Evolutionary conservation across 2,113 vertebrate genomes (phyloP), one percentile per base, ranked within the genome.

Genomic region (Varanus komodoensis): DNA sequence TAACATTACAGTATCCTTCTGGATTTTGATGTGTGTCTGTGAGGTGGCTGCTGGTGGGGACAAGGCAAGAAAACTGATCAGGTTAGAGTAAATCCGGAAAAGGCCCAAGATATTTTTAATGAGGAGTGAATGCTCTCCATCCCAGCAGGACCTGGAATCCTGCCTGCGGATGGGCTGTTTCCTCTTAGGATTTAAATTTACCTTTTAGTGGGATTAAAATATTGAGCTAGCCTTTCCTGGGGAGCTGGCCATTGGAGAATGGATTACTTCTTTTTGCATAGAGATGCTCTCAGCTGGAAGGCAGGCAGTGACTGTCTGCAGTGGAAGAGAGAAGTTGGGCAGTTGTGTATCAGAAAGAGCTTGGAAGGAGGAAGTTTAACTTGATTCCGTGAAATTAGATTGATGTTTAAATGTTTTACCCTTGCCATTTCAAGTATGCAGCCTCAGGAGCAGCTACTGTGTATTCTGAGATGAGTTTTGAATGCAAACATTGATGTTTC

Each of bases 121-220:
- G 27, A 71, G 68, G 67, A 2, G n/a, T 57, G 64, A 73, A 38
- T 32, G 27, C 12, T 74, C 52, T 75, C 78, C 38, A 32, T 71
- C 75, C 25, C 44, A 57, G 75, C 75, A 80, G 67, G 67, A 44
- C 8, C 48, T 25, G n/a, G n/a, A 71, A 86, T 87, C 38, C 44
- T 32, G 54, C 74, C 44, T 57, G 1, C 34, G 69, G 78, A 75
- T 86, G 38, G n/a, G 73, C 87, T 86, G 7, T 9, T 61, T 88
- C 57, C 82, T 84, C 82, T 84, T 89, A 44, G 74, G 82, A 89
- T 83, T 88, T 89, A 89, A 78, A 84, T 84, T 68, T 84, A 89
- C 44, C 32, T 78, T 48, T 68, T 78, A 89, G 77, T 84, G 73
- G 82, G 82, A 84, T 89, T 84, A 84, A 89, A 89, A 78, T 84